Conservation (phyloP, 1,140 invertebrate species). For the Ditylenchus dipsaci region DNA sequence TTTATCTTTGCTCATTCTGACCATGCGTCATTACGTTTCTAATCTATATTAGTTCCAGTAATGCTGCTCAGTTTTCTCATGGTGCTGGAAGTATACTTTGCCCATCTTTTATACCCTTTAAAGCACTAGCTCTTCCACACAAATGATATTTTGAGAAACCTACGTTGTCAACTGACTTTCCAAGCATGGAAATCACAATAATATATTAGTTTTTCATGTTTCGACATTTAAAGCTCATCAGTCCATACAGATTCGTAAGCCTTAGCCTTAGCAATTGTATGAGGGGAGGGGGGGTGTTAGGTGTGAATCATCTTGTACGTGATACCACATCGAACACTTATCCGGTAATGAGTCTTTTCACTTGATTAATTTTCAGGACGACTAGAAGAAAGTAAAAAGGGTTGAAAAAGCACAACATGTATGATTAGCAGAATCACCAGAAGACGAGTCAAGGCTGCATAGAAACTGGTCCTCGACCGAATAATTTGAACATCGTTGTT, state of each 20-base stretch:
- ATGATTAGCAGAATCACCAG: no score
- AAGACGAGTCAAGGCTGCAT: no score
- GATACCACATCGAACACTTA: constrained; percentile 61
- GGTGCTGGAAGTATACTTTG: neutral
- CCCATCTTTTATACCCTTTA: constrained; percentile 33
- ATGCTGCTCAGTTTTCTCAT: constrained; percentile 35
- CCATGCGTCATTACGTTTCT: neutral
- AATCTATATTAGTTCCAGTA: constrained; percentile 13
- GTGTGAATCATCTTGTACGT: constrained; percentile 62
- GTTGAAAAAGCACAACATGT: no score
- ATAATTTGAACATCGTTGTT: no score
- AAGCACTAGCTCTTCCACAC: constrained; percentile 76
- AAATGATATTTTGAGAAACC: constrained; percentile 66
- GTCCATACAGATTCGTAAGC: constrained; percentile 76
- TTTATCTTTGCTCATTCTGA: no score
- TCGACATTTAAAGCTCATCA: constrained; percentile 72
- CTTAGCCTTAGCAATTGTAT: no score
- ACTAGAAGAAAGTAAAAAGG: no score
- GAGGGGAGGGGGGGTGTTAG: constrained; percentile 51
- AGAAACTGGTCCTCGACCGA: no score
- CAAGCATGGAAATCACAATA: constrained; percentile 1
- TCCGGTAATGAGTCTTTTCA: constrained; percentile 11
- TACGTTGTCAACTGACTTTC: neutral
- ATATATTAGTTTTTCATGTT: neutral
- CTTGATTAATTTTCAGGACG: no score